Evolutionary conservation across 1,140 invertebrate genomes (phyloP), one percentile per base, ranked within the genome.

Genomic region (Homalodisca vitripennis): DNA sequence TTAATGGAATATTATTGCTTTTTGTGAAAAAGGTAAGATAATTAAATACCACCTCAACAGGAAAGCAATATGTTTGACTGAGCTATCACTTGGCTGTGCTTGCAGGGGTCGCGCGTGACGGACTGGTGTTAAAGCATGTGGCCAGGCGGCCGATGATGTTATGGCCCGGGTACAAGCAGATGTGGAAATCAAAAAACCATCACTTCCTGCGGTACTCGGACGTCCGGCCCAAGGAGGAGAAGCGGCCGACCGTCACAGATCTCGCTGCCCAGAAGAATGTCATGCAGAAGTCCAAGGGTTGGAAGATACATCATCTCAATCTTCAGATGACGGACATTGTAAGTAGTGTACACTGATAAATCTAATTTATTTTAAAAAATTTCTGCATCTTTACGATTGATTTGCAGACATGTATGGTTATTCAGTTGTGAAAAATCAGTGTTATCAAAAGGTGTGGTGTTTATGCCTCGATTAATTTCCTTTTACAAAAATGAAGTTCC

Each of bases 261-360:
- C 82, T 98, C 72, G 92, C 94, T 1, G 92, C 92, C 80, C 94
- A 97, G 77, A 90, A 90, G 74, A 87, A 93, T 76, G 90, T 96
- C 27, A 79, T 92, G 69, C 89, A 94, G 73, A 95, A 92, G 81
- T 85, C 94, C n/a, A 92, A 93, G 77, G 95, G 95, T 13, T 98
- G 95, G 95, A 98, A 98, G 83, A 84, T 98, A 30, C 89, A 94
- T 83, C 93, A 97, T 82, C 84, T 98, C 62, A 91, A 88, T 17
- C 88, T 93, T 29, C 94, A 97, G 84, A 91, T 98, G 87, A 93
- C 97, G 76, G 92, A 96, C 80, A 80, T 97, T 81, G 94, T 95
- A 79, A 81, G 81, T 77, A 70, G 70, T n/a, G n/a, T n/a, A n/a
- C n/a, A n/a, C n/a, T n/a, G n/a, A n/a, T n/a, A n/a, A n/a, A n/a